phyloP scores from a whole-genome alignment of 1,140 invertebrate genomes.

The Drosophila gunungcola region DNA sequence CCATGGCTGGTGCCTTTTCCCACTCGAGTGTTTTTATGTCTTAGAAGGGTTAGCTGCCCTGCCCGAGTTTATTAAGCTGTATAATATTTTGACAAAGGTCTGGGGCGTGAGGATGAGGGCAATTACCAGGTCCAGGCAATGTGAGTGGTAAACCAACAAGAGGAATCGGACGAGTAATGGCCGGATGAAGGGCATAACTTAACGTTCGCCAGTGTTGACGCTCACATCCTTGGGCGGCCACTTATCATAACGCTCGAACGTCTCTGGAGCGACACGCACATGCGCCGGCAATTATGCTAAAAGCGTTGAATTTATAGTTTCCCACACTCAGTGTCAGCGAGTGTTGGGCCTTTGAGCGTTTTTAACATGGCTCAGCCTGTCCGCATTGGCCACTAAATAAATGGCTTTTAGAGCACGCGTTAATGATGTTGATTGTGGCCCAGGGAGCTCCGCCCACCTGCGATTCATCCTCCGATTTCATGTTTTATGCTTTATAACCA shows the following conservation, averaged over 20 bases:
- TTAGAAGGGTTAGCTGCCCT: conserved; percentile 56
- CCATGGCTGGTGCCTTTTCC: conserved; percentile 9
- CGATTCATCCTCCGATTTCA: conserved; percentile 42
- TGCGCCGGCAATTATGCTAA: conserved; percentile 78
- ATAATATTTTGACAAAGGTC: conserved; percentile 62
- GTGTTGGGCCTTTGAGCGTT: conserved; percentile 34
- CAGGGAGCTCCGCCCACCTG: conserved; percentile 33
- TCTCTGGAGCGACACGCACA: conserved; percentile 59
- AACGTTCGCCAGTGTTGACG: conserved; percentile 64
- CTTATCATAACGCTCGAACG: conserved; percentile 70
- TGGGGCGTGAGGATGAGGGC: conserved; percentile 18
- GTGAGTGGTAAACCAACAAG: conserved; percentile 57
- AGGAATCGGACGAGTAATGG: conserved; percentile 36
- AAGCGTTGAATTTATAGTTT: conserved; percentile 82
- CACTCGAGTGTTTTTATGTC: conserved; percentile 50
- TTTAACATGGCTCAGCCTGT: conserved; percentile 66
- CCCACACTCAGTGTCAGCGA: conserved; percentile 31
- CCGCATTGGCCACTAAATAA: conserved; percentile 66
- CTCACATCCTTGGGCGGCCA: conserved; percentile 67
- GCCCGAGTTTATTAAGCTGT: conserved; percentile 62
- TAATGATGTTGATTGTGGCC: conserved; percentile 80
- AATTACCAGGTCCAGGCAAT: conserved; percentile 64
- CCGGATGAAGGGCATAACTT: conserved; percentile 64
- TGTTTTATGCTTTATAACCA: conserved; percentile 68
- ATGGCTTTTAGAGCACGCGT: conserved; percentile 81